These are phyloP conservation scores for Heloderma charlesbogerti DNA, from an alignment of 2,113 vertebrate genomes.

Conservation along the genomic window DNA sequence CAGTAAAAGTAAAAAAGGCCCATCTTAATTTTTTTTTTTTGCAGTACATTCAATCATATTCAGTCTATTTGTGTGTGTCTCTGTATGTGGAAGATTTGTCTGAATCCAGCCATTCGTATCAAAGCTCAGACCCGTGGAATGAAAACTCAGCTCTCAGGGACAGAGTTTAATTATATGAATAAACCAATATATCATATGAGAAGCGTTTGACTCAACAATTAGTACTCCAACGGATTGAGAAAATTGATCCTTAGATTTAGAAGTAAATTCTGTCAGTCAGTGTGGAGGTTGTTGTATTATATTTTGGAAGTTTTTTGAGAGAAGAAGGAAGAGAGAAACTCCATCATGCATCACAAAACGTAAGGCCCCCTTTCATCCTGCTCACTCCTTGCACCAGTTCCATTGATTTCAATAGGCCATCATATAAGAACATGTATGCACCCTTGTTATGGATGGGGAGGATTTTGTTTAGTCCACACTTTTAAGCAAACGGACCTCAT, in stretches of 20 bases:
- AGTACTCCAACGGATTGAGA: background rate
- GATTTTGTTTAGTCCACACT: too few species aligned
- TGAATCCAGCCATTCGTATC: background rate
- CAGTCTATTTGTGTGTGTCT: background rate
- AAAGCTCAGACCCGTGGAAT: background rate
- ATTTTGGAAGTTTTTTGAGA: background rate
- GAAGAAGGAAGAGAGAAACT: background rate
- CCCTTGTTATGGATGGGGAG: background rate
- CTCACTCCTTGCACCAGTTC: conserved; percentile 46
- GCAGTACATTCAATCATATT: background rate
- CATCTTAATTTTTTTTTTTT: background rate
- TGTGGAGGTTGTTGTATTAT: background rate
- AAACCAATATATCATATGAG: background rate
- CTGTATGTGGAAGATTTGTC: background rate
- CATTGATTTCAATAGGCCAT: conserved; percentile 1
- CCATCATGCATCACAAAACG: background rate
- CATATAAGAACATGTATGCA: conserved; percentile 17
- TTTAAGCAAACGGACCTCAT: too few species aligned
- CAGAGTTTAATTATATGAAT: background rate
- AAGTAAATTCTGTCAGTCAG: background rate
- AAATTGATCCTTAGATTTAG: background rate
- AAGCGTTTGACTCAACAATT: background rate
- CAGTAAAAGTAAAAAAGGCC: background rate
- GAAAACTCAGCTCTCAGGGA: background rate
- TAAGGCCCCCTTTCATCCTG: conserved; percentile 29